Evolutionary conservation across 2,888 invertebrate species (phyloP), one percentile per base, ranked within the genome.

Genomic region (Aromia moschata): DNA sequence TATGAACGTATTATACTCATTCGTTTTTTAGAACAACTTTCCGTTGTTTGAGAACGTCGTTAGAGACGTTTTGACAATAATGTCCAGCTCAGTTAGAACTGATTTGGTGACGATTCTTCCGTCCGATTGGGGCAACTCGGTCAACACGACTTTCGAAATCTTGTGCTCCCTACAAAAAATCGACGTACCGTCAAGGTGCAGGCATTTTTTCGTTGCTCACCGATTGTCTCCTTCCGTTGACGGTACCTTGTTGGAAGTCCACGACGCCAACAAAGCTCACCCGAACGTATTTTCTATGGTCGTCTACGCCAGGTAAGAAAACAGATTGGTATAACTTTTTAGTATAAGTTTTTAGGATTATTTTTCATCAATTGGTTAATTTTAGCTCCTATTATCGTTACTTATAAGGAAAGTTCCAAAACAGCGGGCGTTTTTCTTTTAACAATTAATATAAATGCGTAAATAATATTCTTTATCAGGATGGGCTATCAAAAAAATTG

Each of bases 71-170:
- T 53, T 76, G 11, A 62, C 72, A 2, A 40, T 64, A 16, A 51
- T 71, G 3, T 53, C 65, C 15, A 53, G 64, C 30, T 68, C 62
- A 40, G 57, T 64, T 31, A 62, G 63, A 58, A 68, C 51, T n/a
- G 61, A 69, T 37, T 64, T 75, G n/a, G 62, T 73, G 20, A 46
- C 72, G 25, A 60, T 68, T 37, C 49, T 71, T 43, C 67, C 69
- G 7, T 41, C 55, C 16, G 64, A 66, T 3, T 69, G 68, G 64
- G 59, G 55, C 43, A 61, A 53, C 18, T 62, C 55, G 40, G 41
- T 77, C 17, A 66, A 67, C 18, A 70, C 63, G 18, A 65, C 71
- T n/a, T 68, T 78, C 41, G 74, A 75, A 69, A 70, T 70, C 18
- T 68, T 75, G 51, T 77, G 76, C 52, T 60, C 61, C 11, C 70